A percentile compares a stretch with the other conserved stretches of the same genome.
Evolutionary conservation across 1,140 invertebrate genomes (phyloP).

Genomic region (Lepidurus apus): DNA sequence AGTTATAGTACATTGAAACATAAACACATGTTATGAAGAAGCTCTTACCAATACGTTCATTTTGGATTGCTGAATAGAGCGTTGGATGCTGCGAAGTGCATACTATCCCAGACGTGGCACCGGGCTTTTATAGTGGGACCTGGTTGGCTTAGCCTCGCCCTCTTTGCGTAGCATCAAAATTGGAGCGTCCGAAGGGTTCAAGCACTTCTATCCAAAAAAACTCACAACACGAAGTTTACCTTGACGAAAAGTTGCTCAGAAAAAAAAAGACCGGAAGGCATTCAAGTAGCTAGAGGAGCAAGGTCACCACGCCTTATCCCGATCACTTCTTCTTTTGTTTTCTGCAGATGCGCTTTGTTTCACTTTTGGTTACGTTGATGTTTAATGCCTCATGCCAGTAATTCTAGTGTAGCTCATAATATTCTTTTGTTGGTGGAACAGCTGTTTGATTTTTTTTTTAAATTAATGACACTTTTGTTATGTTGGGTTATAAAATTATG

Average conservation of each 20-base stretch:
- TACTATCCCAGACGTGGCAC: neutral
- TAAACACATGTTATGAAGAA: neutral
- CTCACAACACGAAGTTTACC: neutral
- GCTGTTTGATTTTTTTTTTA: no score
- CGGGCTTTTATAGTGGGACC: neutral
- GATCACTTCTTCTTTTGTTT: neutral
- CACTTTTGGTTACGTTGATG: no score
- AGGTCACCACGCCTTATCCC: neutral
- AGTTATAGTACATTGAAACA: neutral
- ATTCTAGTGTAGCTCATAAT: no score
- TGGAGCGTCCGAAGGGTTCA: neutral
- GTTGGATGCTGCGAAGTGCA: neutral
- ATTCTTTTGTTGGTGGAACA: no score
- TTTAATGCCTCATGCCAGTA: no score
- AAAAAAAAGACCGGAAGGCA: neutral
- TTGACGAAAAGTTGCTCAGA: neutral
- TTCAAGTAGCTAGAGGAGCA: neutral
- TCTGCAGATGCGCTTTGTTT: no score
- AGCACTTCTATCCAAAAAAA: neutral
- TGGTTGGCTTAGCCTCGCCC: neutral
- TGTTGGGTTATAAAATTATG: no score
- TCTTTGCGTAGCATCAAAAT: neutral
- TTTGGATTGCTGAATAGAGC: constrained; percentile 10
- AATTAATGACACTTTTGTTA: no score
- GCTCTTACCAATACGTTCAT: constrained; percentile 32